Base-by-base conservation (phyloP, 2,113 vertebrate species). In the Tragulus kanchil region DNA sequence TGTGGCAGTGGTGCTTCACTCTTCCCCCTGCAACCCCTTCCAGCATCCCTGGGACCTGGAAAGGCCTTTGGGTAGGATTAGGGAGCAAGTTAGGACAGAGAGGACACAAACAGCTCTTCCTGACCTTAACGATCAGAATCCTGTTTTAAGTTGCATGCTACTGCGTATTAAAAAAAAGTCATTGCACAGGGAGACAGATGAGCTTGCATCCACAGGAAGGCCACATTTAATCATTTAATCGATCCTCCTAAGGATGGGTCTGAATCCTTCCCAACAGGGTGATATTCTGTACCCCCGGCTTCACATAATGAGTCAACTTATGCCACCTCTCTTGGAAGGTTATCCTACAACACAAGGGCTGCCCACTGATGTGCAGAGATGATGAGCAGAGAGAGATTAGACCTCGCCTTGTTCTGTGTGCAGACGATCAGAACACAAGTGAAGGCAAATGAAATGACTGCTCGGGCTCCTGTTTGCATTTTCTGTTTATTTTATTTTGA, bases 401-500 rank as follows among this genome's bases (percentile, higher is more conserved):
- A 79, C 48, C 36, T 78, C 8, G 15, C 25, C 62, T 77, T 48
- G 42, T 89, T 73, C 8, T 48, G 28, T 62, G 48, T 52, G 84
- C 15, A 12, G 25, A 67, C 71, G 83, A 82, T 89, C 84, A 75
- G 69, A 86, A 65, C 14, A 59, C 19, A 79, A 61, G 50, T 5
- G 45, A 64, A 64, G 85, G 23, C 65, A 94, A 93, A 59, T 7
- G 13, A 67, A 23, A 36, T 16, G 36, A 42, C 78, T 42, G 3
- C 56, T 79, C 0, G 64, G 90, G 77, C 59, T 94, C 28, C 10
- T 31, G 28, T 77, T 78, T 94, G 91, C 88, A 42, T 89, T 78
- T 71, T 91, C 62, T 79, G 59, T 78, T 92, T 75, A 85, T 94
- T 92, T 79, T 67, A 62, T 87, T 92, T 92, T 69, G 50, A 79